phyloP scores from a whole-genome alignment of 2,113 vertebrate genomes.

The Prionailurus viverrinus region DNA sequence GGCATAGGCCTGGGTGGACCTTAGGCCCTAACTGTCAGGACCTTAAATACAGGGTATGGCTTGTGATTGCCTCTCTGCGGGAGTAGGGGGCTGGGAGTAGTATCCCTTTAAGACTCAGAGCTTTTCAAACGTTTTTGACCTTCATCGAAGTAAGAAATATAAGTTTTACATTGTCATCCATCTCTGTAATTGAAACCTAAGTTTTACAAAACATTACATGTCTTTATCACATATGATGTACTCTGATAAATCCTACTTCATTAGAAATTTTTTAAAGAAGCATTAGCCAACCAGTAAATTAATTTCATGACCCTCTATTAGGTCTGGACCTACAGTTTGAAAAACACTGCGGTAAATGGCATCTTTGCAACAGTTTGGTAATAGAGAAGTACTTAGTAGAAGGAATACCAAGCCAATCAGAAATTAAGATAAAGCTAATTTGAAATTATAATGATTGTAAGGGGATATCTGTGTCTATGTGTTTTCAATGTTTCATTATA shows the following conservation, averaged over 20 bases:
- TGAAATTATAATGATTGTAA: constrained; percentile 23
- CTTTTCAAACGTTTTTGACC: background rate
- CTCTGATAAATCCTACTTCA: constrained; percentile 2
- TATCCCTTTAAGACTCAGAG: background rate
- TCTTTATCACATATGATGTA: background rate
- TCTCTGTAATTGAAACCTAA: constrained; percentile 34
- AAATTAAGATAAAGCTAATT: constrained; percentile 60
- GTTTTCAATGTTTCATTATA: background rate
- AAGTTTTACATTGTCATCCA: background rate
- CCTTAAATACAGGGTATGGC: background rate
- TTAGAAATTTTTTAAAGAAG: background rate
- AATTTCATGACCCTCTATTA: background rate
- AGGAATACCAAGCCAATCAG: background rate
- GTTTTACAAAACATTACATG: background rate
- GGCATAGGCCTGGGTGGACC: background rate
- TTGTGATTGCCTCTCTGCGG: background rate
- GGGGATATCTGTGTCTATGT: background rate
- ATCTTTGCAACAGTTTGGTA: background rate
- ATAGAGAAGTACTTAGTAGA: constrained; percentile 26
- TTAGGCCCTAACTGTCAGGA: background rate
- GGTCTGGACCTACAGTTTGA: background rate
- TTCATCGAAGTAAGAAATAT: constrained; percentile 41
- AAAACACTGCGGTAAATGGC: background rate
- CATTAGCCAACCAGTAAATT: background rate
- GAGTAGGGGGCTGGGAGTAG: background rate